phyloP scores from a whole-genome alignment of 2,888 invertebrate genomes.

The Rhodophaea formosa region DNA sequence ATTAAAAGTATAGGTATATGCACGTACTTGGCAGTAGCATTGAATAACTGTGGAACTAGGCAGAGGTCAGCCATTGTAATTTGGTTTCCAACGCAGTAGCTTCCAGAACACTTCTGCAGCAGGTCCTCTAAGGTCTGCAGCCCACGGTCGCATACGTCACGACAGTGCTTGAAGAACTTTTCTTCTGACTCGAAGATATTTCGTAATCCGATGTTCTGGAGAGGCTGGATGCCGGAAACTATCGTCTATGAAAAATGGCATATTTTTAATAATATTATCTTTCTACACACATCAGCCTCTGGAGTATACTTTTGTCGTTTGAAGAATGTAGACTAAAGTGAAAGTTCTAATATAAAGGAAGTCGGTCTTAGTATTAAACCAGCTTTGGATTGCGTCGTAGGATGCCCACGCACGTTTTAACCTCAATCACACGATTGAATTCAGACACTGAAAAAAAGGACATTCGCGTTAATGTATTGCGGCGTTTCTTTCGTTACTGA shows the following conservation, averaged over 20 bases:
- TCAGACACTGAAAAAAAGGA: no score
- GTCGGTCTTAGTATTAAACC: no score
- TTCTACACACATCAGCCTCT: no score
- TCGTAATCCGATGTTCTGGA: conserved; percentile 82
- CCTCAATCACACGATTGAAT: no score
- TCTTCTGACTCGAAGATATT: conserved; percentile 59
- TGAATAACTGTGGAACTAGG: conserved; percentile 84
- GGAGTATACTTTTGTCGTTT: no score
- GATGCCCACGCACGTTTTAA: no score
- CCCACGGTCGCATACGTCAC: conserved; percentile 77
- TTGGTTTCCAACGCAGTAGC: conserved; percentile 82
- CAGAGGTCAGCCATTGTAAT: conserved; percentile 85
- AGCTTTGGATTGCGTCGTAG: no score
- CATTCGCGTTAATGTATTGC: no score
- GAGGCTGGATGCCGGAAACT: conserved; percentile 85
- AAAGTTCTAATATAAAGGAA: no score
- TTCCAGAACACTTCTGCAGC: conserved; percentile 67
- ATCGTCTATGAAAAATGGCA: conserved; percentile 64
- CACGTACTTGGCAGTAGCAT: conserved; percentile 76
- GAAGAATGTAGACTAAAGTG: no score
- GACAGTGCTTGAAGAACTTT: conserved; percentile 70
- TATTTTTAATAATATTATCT: no score
- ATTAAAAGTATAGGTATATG: not conserved
- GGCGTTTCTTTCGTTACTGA: no score
- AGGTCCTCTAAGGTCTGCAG: conserved; percentile 79